Base-by-base conservation (phyloP, 2,113 vertebrate genomes). In the Hippopotamus amphibius region DNA sequence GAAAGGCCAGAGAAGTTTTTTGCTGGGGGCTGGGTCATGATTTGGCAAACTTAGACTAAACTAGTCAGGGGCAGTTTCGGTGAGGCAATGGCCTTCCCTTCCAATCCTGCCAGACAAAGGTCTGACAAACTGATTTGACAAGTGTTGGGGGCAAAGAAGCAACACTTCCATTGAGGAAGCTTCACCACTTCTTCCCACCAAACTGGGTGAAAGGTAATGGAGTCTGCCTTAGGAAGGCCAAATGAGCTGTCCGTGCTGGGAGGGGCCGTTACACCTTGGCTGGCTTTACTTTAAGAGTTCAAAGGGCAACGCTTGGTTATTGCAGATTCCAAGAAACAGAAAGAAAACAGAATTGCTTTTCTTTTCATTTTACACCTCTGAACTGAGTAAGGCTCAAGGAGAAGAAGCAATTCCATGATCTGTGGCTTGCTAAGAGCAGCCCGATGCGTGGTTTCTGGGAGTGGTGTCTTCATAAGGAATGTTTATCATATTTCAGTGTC, bases 391-490 rank as follows among this genome's bases (percentile, higher is more conserved):
- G 59, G 21, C 69, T 95, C 26, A 11, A 55, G 53, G 37, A 84
- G 88, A 82, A 83, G 63, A 46, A 3, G 63, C 41, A 69, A 4
- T 33, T 28, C 46, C 37, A 1, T 2, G 16, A n/a, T n/a, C 59
- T 22, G 55, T 61, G 63, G 37, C 48, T 96, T 86, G 41, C 33
- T 50, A 63, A 65, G 82, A 19, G 65, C 0, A 85, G 97, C 59
- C 61, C 16, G n/a, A 9, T 15, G 57, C 43, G 21, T 2, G 30
- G 96, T 96, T 95, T 90, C 97, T 96, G 74, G 95, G 95, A 68
- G 76, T 68, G 74, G 53, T 79, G 21, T 21, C 46, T 83, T 92
- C 84, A 43, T 2, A 50, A 50, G 24, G n/a, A 86, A 72, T 89
- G 69, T n/a, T 63, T 92, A 76, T 83, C 69, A 68, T 85, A 84